Evolutionary conservation across 1,140 invertebrate species (phyloP).

Genomic region (Saccostrea cuccullata): DNA sequence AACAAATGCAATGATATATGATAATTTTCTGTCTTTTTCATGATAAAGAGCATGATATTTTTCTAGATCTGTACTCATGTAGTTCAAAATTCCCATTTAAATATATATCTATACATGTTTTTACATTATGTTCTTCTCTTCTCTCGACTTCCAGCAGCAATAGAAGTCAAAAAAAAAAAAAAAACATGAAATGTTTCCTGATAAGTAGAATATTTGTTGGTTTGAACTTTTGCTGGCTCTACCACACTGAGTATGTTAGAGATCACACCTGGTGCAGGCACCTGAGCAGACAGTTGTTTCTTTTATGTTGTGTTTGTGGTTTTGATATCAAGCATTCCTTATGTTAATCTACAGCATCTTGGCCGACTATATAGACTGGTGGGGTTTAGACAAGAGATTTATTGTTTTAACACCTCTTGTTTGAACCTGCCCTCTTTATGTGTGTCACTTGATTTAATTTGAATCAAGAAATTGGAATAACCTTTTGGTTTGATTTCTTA

Average conservation of each 20-base stretch:
- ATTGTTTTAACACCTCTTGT: slow-evolving; percentile 14
- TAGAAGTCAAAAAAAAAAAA: background rate
- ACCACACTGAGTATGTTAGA: background rate
- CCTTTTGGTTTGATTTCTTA: background rate
- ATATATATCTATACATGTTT: too few relatives aligned
- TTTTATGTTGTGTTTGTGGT: slow-evolving; percentile 27
- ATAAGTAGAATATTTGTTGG: background rate
- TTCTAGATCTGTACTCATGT: too few relatives aligned
- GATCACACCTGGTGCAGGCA: background rate
- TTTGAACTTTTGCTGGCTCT: background rate
- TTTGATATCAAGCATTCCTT: background rate
- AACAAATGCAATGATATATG: too few relatives aligned
- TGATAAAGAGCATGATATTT: too few relatives aligned
- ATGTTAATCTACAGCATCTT: background rate
- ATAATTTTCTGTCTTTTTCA: too few relatives aligned
- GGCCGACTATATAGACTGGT: background rate
- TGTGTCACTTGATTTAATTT: background rate
- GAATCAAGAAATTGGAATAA: background rate
- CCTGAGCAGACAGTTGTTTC: background rate
- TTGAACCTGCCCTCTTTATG: background rate
- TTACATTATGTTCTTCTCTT: background rate
- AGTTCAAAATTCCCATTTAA: too few relatives aligned
- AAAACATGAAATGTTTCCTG: background rate
- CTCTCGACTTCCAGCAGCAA: background rate
- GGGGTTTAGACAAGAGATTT: slow-evolving; percentile 19